Conservation (phyloP, 2,888 invertebrate genomes). For the Melanargia galathea region DNA sequence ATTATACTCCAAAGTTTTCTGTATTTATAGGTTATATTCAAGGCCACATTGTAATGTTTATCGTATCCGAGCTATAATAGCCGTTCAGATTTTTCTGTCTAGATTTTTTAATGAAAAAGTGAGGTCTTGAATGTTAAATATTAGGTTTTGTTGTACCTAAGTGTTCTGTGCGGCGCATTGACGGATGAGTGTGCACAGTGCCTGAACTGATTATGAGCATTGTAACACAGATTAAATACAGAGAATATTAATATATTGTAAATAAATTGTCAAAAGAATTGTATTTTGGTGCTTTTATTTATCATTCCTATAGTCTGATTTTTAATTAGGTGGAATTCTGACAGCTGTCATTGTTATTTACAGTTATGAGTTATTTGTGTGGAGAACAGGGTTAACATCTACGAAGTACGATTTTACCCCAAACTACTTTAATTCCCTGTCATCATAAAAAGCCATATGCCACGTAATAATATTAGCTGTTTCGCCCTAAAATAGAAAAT, state of each 20-base stretch:
- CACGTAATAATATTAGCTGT: too few species aligned
- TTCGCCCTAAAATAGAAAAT: too few species aligned
- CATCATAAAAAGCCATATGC: too few species aligned
- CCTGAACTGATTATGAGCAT: slow-evolving; percentile 68
- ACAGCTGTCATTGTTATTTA: too few species aligned
- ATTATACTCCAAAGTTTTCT: too few species aligned
- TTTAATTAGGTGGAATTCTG: too few species aligned
- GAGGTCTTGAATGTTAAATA: slow-evolving; percentile 55
- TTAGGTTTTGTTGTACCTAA: slow-evolving; percentile 36
- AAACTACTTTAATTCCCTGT: too few species aligned
- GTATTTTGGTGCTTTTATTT: slow-evolving; percentile 28
- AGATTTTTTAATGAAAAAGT: slow-evolving; percentile 58
- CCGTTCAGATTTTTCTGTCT: neutral
- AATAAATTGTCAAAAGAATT: slow-evolving; percentile 67
- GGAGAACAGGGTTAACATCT: too few species aligned
- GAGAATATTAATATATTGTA: slow-evolving; percentile 81
- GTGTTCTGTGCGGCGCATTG: slow-evolving; percentile 56
- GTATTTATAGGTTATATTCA: too few species aligned
- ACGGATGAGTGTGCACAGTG: slow-evolving; percentile 70
- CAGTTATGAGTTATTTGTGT: too few species aligned
- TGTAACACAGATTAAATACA: slow-evolving; percentile 62
- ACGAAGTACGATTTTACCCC: too few species aligned
- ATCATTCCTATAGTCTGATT: neutral
- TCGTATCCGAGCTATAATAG: too few species aligned
- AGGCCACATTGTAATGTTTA: neutral